These are phyloP conservation scores for Nematopogon swammerdamellus DNA, from an alignment of 2,888 invertebrate genomes.

Conservation along the genomic window DNA sequence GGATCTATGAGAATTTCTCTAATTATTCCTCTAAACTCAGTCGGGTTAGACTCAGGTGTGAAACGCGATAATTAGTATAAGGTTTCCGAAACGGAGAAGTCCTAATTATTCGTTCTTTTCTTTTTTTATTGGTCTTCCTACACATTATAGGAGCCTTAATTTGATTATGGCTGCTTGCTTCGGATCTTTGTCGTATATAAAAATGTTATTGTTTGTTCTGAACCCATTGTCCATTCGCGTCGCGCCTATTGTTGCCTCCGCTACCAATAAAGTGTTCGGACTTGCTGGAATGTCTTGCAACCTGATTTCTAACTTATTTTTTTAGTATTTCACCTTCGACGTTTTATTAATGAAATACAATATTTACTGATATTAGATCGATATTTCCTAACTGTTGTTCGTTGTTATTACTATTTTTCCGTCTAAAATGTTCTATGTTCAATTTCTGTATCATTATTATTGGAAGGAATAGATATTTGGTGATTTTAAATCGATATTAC, in stretches of 20 bases:
- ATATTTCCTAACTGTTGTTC: no score
- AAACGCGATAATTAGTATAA: slow-evolving; percentile 35
- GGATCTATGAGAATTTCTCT: slow-evolving; percentile 36
- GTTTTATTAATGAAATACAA: no score
- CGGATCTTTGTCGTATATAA: slow-evolving; percentile 12
- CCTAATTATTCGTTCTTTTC: slow-evolving; percentile 21
- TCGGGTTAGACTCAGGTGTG: slow-evolving; percentile 22
- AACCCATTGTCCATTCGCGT: background rate
- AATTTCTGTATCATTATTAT: no score
- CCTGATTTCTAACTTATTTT: no score
- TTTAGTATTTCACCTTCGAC: no score
- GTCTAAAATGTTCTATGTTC: no score
- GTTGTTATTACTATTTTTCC: no score
- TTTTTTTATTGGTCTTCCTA: slow-evolving; percentile 10
- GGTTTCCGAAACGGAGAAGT: slow-evolving; percentile 10
- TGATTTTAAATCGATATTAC: no score
- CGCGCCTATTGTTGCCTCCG: background rate
- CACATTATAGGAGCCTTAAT: slow-evolving; percentile 22
- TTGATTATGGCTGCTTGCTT: slow-evolving; percentile 31
- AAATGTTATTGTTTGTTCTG: background rate
- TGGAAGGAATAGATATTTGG: no score
- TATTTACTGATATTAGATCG: no score
- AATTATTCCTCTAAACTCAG: slow-evolving; percentile 25
- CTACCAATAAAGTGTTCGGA: background rate
- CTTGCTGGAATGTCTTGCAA: no score